phyloP scores from a whole-genome alignment of 2,113 vertebrate species.

The Muntiacus reevesi region DNA sequence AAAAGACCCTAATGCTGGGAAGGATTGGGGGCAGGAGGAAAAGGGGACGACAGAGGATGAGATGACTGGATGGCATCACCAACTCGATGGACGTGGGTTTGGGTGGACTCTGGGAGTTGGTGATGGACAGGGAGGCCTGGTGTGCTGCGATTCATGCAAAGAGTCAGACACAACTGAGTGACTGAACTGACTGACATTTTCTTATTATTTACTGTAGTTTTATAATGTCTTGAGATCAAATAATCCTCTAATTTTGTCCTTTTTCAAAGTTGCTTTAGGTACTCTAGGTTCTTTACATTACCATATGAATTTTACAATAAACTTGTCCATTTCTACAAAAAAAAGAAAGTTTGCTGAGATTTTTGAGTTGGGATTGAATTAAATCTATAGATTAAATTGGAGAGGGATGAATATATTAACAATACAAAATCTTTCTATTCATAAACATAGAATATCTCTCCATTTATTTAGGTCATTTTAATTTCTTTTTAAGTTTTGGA shows the following conservation, averaged over 20 bases:
- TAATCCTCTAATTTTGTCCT: neutral
- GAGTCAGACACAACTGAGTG: too few relatives aligned
- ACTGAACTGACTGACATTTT: neutral
- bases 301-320: conserved; percentile 13
- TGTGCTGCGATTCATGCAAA: too few relatives aligned
- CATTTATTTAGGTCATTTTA: neutral
- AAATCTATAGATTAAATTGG: neutral
- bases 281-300: neutral
- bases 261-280: neutral
- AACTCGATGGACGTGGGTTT: too few relatives aligned
- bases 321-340: neutral
- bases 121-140: too few relatives aligned
- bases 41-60: too few relatives aligned
- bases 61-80: too few relatives aligned
- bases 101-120: too few relatives aligned
- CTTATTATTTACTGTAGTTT: neutral
- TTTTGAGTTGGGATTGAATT: neutral
- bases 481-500: neutral
- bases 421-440: neutral
- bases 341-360: neutral
- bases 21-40: too few relatives aligned
- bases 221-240: neutral
- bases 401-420: neutral
- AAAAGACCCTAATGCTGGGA: too few relatives aligned
- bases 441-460: neutral